These are phyloP conservation scores for Pachypanchax playfairii DNA, from an alignment of 2,113 vertebrate species.

Conservation along the genomic window DNA sequence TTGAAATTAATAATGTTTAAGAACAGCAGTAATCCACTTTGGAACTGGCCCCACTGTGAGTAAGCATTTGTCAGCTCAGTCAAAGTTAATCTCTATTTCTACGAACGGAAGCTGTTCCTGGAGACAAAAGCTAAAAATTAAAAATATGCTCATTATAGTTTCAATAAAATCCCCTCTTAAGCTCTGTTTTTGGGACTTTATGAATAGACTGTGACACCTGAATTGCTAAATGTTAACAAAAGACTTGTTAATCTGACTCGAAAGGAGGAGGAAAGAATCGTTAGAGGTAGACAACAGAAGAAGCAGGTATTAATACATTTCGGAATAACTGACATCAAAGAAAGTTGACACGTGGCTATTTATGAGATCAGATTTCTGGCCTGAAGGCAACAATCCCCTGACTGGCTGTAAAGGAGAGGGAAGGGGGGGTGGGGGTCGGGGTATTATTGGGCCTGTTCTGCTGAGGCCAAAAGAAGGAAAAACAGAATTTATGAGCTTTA, in stretches of 20 bases:
- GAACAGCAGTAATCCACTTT: no score
- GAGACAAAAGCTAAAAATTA: no score
- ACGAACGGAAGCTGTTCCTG: no score
- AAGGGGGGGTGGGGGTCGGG: background rate
- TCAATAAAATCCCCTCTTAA: no score
- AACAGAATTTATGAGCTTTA: constrained; percentile 44
- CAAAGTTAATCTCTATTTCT: no score
- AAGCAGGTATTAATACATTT: constrained; percentile 18
- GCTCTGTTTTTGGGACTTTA: no score
- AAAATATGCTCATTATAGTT: no score
- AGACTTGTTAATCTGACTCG: constrained; percentile 1
- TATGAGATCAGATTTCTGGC: constrained; percentile 55
- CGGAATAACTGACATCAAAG: constrained; percentile 37
- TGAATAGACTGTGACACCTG: constrained; percentile 32
- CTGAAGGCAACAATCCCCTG: constrained; percentile 42
- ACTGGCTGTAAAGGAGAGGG: constrained; percentile 21
- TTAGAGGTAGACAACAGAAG: constrained; percentile 10
- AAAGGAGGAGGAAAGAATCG: constrained; percentile 26
- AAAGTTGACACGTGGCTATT: constrained; percentile 25
- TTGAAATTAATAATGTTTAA: no score
- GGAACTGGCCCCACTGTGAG: no score
- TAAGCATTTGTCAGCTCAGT: no score
- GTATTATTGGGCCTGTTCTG: constrained; percentile 19
- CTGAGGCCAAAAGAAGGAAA: constrained; percentile 16
- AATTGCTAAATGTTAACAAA: constrained; percentile 28